Conservation (phyloP, 2,113 vertebrate genomes). For the Ivindomyrus marchei region DNA sequence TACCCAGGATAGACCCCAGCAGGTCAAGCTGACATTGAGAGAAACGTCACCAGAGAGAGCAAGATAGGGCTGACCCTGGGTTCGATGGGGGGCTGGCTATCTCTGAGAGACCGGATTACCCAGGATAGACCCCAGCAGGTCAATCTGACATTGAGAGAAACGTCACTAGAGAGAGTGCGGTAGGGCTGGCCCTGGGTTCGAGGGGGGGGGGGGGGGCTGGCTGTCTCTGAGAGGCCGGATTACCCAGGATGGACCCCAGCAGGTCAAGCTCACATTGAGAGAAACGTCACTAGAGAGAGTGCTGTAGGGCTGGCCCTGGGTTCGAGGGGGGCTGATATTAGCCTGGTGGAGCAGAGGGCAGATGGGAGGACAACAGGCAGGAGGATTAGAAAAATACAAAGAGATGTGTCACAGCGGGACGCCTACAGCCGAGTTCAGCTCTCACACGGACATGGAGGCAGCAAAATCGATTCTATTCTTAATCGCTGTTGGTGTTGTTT, state of each 20-base stretch:
- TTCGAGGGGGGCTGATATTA: background rate
- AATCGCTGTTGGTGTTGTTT: background rate
- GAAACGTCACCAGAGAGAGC: too few species aligned
- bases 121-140: background rate
- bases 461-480: background rate
- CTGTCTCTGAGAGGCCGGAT: too few species aligned
- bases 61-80: too few species aligned
- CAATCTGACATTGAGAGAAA: background rate
- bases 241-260: too few species aligned
- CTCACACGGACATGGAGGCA: background rate
- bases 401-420: background rate
- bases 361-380: background rate
- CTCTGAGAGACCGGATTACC: background rate
- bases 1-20: too few species aligned
- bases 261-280: too few species aligned
- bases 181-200: too few species aligned
- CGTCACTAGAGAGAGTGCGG: too few species aligned
- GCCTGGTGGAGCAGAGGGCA: background rate
- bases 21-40: too few species aligned
- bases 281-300: too few species aligned
- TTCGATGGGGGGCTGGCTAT: background rate
- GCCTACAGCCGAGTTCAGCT: background rate
- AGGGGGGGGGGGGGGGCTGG: too few species aligned
- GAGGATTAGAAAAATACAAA: background rate
- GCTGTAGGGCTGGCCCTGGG: too few species aligned